Base-by-base conservation (phyloP, 2,797 vertebrate genomes). In the Petrocephalus sullivani region DNA sequence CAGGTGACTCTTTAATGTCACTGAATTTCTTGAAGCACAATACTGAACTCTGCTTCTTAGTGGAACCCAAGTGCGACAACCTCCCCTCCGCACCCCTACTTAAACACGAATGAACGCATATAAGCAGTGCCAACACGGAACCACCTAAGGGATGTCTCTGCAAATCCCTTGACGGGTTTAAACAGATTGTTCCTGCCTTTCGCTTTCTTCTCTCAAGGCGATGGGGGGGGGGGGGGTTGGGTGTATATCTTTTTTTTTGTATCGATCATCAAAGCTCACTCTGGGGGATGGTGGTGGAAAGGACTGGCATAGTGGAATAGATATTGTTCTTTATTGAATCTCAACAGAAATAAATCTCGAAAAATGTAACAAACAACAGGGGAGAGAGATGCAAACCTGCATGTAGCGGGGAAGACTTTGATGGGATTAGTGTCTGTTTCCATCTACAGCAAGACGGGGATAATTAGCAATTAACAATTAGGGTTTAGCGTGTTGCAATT, bases 401-500 rank as follows among this genome's bases (percentile, higher is more conserved):
- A 75, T 91, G 93, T 91, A 91, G 91, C 71, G 46, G 91, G 91
- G 90, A 90, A 90, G 92, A 91, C 90, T 94, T 92, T 93, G 94
- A 95, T 95, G 92, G 91, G 93, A 94, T 95, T 95, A 94, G 93
- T 91, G 89, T 91, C 89, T 91, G 92, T 94, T 87, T 90, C 93
- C 90, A 54, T 91, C 91, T 90, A 92, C 71, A 71, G 85, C 90
- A 89, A 90, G 86, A 87, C 91, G 88, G 90, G 88, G 93, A 92
- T 94, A 95, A 95, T 96, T 94, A 95, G 93, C 93, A 95, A 96
- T 94, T 95, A 95, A 94, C 93, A 93, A 93, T 92, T 92, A 90
- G 90, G 92, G 87, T 94, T 95, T 95, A 94, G 92, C 91, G 67
- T 92, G 91, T 94, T 93, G 90, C 92, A 93, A 90, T 93, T 94